phyloP scores from a whole-genome alignment of 2,113 vertebrate genomes.

The Garra rufa region DNA sequence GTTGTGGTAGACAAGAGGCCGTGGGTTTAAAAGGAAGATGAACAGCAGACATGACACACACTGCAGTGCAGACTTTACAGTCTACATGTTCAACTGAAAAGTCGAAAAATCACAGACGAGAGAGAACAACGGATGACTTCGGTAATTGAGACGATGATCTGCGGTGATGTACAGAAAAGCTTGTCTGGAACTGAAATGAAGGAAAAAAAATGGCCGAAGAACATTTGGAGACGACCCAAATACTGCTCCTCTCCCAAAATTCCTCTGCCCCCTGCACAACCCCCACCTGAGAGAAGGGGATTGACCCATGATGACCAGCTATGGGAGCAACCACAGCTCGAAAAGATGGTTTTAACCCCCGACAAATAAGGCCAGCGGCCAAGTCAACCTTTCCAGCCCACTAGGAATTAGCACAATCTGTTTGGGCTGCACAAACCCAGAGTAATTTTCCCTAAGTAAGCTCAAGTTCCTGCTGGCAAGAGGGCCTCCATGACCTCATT shows the following conservation, averaged over 20 bases:
- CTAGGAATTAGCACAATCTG: conserved; percentile 49
- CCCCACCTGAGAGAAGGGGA: conserved; percentile 3
- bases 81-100: conserved; percentile 5
- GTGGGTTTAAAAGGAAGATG: conserved; percentile 23
- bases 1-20: conserved; percentile 24
- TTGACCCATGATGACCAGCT: conserved; percentile 39
- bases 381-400: conserved; percentile 44
- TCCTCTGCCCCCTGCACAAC: neutral
- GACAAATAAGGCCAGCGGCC: conserved; percentile 36
- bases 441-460: conserved; percentile 46
- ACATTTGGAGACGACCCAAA: conserved; percentile 44
- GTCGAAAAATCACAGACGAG: conserved; percentile 27
- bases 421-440: conserved; percentile 37
- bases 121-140: neutral
- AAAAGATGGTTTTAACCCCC: conserved; percentile 47
- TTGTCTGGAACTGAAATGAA: neutral
- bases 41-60: conserved; percentile 33
- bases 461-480: conserved; percentile 44
- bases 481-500: conserved; percentile 44
- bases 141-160: conserved; percentile 57
- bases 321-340: conserved; percentile 27
- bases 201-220: neutral
- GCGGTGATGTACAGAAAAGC: conserved; percentile 27
- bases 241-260: conserved; percentile 22
- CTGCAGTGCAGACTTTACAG: conserved; percentile 33